These are phyloP conservation scores for Sanderia malayensis DNA, from an alignment of 30 jellyfish, hydroid and myxozoan genomes.

Conservation along the genomic window DNA sequence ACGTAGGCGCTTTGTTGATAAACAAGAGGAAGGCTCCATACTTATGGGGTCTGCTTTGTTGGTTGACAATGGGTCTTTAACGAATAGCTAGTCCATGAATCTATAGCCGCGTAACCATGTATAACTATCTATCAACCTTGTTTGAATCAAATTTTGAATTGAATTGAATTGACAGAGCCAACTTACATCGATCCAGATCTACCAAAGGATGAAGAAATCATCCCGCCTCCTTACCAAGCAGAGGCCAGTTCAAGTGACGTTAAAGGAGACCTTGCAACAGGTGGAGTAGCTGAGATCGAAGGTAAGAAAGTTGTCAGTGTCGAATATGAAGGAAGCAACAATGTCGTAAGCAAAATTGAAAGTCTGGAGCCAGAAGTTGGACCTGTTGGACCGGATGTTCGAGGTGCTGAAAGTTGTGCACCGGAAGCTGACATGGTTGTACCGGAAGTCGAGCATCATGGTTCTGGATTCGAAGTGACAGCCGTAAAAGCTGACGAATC, in stretches of 20 bases:
- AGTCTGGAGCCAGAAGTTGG: not conserved
- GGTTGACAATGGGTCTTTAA: not conserved
- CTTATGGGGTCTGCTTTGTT: not conserved
- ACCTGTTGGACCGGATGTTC: not conserved
- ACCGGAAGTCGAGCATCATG: no score
- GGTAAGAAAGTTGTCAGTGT: not conserved
- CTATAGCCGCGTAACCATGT: not conserved
- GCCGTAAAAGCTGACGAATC: no score
- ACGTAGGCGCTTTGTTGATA: no score
- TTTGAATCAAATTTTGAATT: not conserved
- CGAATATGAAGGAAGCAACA: not conserved
- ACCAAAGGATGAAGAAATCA: constrained; percentile 25
- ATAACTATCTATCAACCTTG: not conserved
- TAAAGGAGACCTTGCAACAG: not conserved
- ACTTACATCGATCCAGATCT: constrained; percentile 2
- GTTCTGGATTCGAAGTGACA: no score
- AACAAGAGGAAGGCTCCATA: no score
- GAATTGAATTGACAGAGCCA: constrained; percentile 27
- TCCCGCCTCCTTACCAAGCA: constrained; percentile 56
- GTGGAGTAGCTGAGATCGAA: not conserved
- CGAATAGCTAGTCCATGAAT: not conserved
- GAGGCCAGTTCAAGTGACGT: not conserved
- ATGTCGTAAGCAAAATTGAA: not conserved
- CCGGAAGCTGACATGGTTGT: no score
- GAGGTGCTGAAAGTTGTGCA: no score